These are phyloP conservation scores for Antheraea assamensis DNA, from an alignment of 2,888 invertebrate species.

Conservation along the genomic window DNA sequence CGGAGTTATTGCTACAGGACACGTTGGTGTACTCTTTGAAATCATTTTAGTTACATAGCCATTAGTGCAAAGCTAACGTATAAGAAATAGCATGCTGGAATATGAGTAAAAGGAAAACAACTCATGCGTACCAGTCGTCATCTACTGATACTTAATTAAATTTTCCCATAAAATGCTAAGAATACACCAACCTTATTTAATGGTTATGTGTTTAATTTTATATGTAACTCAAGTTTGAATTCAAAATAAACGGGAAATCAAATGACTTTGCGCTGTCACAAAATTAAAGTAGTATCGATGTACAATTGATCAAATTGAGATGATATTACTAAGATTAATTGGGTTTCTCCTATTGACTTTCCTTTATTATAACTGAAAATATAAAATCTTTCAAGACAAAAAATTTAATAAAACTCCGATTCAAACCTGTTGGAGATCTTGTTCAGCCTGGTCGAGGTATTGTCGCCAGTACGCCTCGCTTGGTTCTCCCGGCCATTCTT, in stretches of 20 bases:
- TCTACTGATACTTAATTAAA: not conserved
- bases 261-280: not conserved
- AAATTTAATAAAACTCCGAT: not conserved
- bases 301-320: too few species aligned
- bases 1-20: conserved; percentile 4
- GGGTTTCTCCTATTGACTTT: not conserved
- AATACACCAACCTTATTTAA: conserved; percentile 35
- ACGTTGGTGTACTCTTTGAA: conserved; percentile 35
- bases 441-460: conserved; percentile 76
- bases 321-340: too few species aligned
- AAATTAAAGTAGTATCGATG: too few species aligned
- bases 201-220: too few species aligned
- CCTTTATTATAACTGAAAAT: not conserved
- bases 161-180: conserved; percentile 7
- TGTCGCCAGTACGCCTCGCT: conserved; percentile 79
- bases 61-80: conserved; percentile 18
- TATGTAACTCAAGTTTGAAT: not conserved
- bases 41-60: not conserved
- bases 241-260: not conserved
- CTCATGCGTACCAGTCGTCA: not conserved
- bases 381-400: not conserved
- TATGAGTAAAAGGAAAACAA: not conserved
- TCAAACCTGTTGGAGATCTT: conserved; percentile 75
- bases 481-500: conserved; percentile 80
- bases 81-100: conserved; percentile 9